Evolutionary conservation across 2,113 vertebrate species (phyloP).

Genomic region (Monopterus albus): DNA sequence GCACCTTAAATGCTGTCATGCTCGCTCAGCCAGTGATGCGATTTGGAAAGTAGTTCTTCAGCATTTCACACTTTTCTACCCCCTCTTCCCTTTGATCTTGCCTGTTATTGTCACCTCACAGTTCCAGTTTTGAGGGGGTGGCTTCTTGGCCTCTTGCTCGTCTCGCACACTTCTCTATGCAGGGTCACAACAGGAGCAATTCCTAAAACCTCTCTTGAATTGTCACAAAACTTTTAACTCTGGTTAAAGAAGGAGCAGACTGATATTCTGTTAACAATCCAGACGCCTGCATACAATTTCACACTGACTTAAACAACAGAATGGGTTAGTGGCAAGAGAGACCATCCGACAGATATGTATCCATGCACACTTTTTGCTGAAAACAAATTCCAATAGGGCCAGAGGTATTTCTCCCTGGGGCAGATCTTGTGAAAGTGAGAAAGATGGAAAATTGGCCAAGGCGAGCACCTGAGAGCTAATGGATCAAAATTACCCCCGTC

Average conservation of each 20-base stretch:
- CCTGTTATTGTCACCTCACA: conserved; percentile 67
- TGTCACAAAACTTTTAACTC: conserved; percentile 59
- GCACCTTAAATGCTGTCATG: conserved; percentile 64
- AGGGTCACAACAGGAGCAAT: conserved; percentile 30
- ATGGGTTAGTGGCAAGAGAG: conserved; percentile 44
- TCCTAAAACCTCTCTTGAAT: conserved; percentile 47
- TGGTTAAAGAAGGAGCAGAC: conserved; percentile 46
- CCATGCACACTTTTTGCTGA: conserved; percentile 67
- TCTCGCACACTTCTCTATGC: conserved; percentile 36
- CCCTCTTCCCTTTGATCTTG: conserved; percentile 65
- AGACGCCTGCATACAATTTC: conserved; percentile 70
- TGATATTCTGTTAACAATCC: conserved; percentile 65
- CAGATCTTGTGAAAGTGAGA: conserved; percentile 74
- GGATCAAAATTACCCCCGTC: conserved; percentile 85
- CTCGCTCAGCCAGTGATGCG: conserved; percentile 65
- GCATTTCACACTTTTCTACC: conserved; percentile 39
- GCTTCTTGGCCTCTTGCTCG: conserved; percentile 54
- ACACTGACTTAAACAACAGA: conserved; percentile 73
- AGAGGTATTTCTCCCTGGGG: conserved; percentile 66
- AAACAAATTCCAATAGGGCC: conserved; percentile 77
- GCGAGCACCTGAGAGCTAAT: conserved; percentile 81
- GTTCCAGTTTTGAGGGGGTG: conserved; percentile 56
- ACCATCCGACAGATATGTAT: conserved; percentile 62
- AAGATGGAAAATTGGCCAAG: conserved; percentile 79
- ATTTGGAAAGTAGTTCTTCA: conserved; percentile 62